These are phyloP conservation scores for Diplodus sargus DNA, from an alignment of 2,797 vertebrate genomes.

Conservation along the genomic window DNA sequence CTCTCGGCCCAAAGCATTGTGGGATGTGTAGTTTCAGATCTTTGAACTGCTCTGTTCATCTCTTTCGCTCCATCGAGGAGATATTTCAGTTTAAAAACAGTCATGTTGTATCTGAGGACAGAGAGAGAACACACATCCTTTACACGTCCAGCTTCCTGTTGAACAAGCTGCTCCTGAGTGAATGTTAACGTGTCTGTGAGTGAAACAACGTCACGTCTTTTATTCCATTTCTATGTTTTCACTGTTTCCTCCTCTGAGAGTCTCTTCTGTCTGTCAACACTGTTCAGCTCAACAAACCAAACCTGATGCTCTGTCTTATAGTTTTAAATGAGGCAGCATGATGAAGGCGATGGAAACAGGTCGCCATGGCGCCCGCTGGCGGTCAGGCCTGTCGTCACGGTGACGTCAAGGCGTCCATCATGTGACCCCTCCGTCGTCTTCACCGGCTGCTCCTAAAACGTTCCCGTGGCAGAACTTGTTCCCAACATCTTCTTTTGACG, in stretches of 20 bases:
- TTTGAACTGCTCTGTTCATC: too few relatives aligned
- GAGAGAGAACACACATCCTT: too few relatives aligned
- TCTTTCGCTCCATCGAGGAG: too few relatives aligned
- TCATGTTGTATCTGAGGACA: not conserved
- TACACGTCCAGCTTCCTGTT: not conserved
- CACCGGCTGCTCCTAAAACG: too few relatives aligned
- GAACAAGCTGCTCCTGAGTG: not conserved
- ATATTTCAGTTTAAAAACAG: not conserved
- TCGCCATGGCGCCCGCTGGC: not conserved
- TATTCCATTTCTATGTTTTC: not conserved
- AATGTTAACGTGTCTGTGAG: not conserved
- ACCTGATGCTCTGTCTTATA: not conserved
- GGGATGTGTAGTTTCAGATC: too few relatives aligned
- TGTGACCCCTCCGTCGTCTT: too few relatives aligned
- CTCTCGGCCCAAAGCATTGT: too few relatives aligned
- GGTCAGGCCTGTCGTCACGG: too few relatives aligned
- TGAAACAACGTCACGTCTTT: too few relatives aligned
- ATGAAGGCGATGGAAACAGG: not conserved
- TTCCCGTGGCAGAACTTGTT: too few relatives aligned
- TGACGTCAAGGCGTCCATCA: too few relatives aligned
- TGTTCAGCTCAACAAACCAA: not conserved
- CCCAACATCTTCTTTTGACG: too few relatives aligned
- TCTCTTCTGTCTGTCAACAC: not conserved
- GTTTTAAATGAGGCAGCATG: slow-evolving; percentile 20
- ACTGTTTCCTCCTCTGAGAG: not conserved